Evolutionary conservation across 2,888 invertebrate genomes (phyloP), one percentile per base, ranked within the genome.

Genomic region (Troglohyphantes excavatus): DNA sequence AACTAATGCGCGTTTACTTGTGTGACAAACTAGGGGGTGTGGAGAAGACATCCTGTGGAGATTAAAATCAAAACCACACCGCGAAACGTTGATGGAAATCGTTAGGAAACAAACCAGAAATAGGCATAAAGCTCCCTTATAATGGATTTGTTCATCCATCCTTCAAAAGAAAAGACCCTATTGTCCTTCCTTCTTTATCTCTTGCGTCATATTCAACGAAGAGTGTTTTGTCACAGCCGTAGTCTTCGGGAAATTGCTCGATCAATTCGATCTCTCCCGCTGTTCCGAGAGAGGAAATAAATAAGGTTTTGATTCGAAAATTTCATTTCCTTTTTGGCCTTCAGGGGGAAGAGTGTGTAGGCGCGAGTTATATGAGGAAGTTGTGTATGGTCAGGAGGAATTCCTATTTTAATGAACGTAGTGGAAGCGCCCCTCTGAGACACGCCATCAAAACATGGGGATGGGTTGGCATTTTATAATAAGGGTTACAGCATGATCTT

Each of bases 241-340:
- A 53, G 17, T 2, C 26, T 13, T 27, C 7, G 33, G 33, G n/a
- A 68, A 63, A 78, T 78, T 63, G 78, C 63, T 19, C 39, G 29
- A 78, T 78, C 78, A 9, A 23, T 39, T 78, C 27, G 59, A 59
- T 53, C 26, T 11, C 11, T 17, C 29, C 78, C 78, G 78, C 78
- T 78, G 78, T 78, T 78, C 65, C 39, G 39, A 43, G n/a, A n/a
- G 53, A 53, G 53, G 53, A 53, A 53, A 53, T 53, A 53, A 53
- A 53, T 17, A 39, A n/a, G n/a, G n/a, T n/a, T n/a, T n/a, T n/a
- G n/a, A 3, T 39, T 39, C 3, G 39, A 39, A 39, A 39, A 13
- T 39, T 39, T 39, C 9, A 6, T 39, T 46, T 17, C 17, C 11
- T 46, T n/a, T 53, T n/a, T n/a, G n/a, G 5, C 53, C 53, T 53